These are phyloP conservation scores for Craniophora ligustri DNA, from an alignment of 2,888 invertebrate species.

Conservation along the genomic window DNA sequence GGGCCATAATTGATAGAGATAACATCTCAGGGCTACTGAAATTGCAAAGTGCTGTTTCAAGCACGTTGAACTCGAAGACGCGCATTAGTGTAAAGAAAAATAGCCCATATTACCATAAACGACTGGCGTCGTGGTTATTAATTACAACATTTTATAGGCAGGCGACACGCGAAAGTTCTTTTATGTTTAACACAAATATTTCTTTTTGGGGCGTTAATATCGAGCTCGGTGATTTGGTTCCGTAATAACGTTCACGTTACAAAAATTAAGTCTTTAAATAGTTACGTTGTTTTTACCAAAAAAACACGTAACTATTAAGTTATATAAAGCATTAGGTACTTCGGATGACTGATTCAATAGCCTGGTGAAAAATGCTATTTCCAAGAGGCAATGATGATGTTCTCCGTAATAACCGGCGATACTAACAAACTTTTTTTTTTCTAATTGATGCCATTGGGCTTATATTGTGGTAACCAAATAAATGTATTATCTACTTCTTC, in stretches of 20 bases:
- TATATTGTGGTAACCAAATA: too few species aligned
- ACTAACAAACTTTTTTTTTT: too few species aligned
- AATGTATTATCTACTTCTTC: too few species aligned
- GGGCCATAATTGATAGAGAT: conserved; percentile 88
- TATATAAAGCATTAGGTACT: too few species aligned
- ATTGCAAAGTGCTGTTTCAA: conserved; percentile 84
- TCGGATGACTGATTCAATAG: too few species aligned
- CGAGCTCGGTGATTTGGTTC: conserved; percentile 54
- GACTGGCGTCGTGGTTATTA: conserved; percentile 82
- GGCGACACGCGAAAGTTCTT: conserved; percentile 74
- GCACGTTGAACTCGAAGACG: conserved; percentile 80
- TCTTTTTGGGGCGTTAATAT: conserved; percentile 61
- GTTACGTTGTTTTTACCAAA: conserved; percentile 26
- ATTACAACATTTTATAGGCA: conserved; percentile 81
- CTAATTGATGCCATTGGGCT: too few species aligned
- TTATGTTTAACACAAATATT: conserved; percentile 70
- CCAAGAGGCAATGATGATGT: too few species aligned
- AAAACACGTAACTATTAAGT: too few species aligned
- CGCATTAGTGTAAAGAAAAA: conserved; percentile 84
- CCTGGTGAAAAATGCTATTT: too few species aligned
- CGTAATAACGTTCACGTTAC: conserved; percentile 49
- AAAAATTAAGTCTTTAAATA: conserved; percentile 55
- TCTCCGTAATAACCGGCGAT: too few species aligned
- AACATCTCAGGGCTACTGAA: conserved; percentile 82
- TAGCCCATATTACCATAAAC: conserved; percentile 80